phyloP scores from a whole-genome alignment of 2,113 vertebrate genomes.

The Alligator mississippiensis region DNA sequence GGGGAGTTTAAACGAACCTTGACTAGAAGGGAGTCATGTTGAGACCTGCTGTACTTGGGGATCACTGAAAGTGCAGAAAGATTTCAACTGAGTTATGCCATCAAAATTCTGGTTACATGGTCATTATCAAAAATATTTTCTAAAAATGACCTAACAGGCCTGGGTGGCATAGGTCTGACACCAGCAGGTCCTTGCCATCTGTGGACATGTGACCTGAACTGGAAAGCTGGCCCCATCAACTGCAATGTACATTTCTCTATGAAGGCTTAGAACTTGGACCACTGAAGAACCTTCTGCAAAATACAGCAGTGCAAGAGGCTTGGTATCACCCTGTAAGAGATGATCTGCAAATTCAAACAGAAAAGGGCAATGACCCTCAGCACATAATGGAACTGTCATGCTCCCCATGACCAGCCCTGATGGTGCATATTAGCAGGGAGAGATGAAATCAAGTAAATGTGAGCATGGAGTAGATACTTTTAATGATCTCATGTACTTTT shows the following conservation, averaged over 20 bases:
- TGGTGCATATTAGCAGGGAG: neutral
- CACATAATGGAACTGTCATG: neutral
- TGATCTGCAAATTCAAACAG: neutral
- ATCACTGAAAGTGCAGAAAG: neutral
- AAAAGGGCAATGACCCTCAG: neutral
- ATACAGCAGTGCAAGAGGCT: neutral
- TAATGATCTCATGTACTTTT: neutral
- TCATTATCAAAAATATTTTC: neutral
- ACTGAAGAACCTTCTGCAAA: neutral
- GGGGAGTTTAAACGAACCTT: neutral
- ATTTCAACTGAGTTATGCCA: neutral
- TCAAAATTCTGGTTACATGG: neutral
- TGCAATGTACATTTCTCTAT: neutral
- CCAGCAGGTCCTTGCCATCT: too few species aligned
- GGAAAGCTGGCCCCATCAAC: neutral
- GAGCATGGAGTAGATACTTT: neutral
- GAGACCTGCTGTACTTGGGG: neutral
- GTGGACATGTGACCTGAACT: neutral
- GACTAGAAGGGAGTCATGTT: neutral
- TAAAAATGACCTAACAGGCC: neutral
- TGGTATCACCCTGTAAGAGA: neutral
- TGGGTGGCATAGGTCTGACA: neutral
- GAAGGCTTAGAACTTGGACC: neutral
- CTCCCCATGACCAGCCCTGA: neutral
- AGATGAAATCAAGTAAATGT: neutral